These are phyloP conservation scores for Dynastes grantii DNA, from an alignment of 2,888 invertebrate species.

Conservation along the genomic window DNA sequence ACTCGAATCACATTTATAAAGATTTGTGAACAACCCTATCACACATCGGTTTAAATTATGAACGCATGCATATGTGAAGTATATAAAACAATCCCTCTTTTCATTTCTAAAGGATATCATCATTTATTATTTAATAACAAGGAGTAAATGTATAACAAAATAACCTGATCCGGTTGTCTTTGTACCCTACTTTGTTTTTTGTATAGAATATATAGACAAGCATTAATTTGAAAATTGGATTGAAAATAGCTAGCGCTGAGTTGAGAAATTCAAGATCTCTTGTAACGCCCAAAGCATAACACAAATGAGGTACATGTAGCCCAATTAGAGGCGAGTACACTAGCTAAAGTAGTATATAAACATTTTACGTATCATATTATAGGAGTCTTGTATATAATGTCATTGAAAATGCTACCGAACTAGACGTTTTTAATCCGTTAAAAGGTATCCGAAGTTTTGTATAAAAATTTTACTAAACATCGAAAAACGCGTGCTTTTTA, in stretches of 20 bases:
- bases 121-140: neutral
- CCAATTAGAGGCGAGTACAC: conserved; percentile 62
- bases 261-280: conserved; percentile 52
- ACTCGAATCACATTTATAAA: conserved; percentile 55
- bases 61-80: conserved; percentile 18
- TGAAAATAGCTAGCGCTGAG: conserved; percentile 38
- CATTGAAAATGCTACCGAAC: neutral
- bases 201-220: neutral
- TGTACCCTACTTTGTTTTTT: neutral
- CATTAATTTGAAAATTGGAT: conserved; percentile 33
- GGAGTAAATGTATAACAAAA: no score
- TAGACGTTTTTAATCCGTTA: neutral
- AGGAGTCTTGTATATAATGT: no score
- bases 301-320: conserved; percentile 67
- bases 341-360: conserved; percentile 21
- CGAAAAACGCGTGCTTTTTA: neutral
- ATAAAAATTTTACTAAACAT: neutral
- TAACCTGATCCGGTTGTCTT: neutral
- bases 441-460: neutral
- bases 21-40: conserved; percentile 37
- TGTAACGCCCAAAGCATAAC: conserved; percentile 64
- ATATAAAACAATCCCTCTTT: conserved; percentile 14
- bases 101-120: neutral
- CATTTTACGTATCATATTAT: neutral
- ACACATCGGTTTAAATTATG: conserved; percentile 20